Conservation (phyloP, 2,113 vertebrate genomes). For the Equus quagga region DNA sequence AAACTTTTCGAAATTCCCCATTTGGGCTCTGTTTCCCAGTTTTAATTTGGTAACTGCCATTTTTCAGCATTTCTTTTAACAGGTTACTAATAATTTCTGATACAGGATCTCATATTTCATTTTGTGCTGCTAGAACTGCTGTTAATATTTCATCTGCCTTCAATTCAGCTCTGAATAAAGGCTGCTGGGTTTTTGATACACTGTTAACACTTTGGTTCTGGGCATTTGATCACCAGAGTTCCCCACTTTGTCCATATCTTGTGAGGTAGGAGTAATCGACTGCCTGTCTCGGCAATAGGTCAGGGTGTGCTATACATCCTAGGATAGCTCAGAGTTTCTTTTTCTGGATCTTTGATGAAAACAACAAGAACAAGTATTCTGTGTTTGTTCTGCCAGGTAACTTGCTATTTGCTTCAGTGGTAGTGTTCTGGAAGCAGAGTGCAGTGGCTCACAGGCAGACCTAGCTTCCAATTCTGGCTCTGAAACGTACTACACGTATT, state of each 20-base stretch:
- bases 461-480: background rate
- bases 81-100: conserved; percentile 89
- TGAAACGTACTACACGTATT: background rate
- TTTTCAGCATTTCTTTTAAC: conserved; percentile 88
- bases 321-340: conserved; percentile 25
- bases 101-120: conserved; percentile 88
- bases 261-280: conserved; percentile 78
- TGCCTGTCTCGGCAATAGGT: conserved; percentile 59
- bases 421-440: background rate
- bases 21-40: conserved; percentile 86
- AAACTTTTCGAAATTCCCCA: conserved; percentile 89
- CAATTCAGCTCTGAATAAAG: conserved; percentile 75
- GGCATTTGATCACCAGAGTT: conserved; percentile 70
- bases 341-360: conserved; percentile 49
- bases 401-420: background rate
- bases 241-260: conserved; percentile 69
- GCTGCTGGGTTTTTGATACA: conserved; percentile 64
- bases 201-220: conserved; percentile 79
- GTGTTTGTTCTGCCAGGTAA: background rate
- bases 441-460: background rate
- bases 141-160: conserved; percentile 90
- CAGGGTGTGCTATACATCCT: conserved; percentile 41
- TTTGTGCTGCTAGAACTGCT: conserved; percentile 84
- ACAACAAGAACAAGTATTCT: background rate
- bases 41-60: conserved; percentile 89